phyloP scores from a whole-genome alignment of 2,797 vertebrate species.

The Numenius phaeopus region DNA sequence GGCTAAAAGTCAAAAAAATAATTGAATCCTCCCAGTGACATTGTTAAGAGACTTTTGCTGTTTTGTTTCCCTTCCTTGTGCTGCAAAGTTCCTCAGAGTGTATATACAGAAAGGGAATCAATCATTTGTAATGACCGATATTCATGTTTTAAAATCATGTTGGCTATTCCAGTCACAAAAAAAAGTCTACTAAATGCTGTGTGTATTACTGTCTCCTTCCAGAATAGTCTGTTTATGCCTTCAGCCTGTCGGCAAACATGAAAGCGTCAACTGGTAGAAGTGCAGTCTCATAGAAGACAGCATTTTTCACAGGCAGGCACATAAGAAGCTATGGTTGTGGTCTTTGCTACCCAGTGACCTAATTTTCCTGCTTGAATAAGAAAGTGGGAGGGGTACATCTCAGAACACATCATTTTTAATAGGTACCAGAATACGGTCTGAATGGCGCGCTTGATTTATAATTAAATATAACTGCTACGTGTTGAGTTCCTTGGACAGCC shows the following conservation, averaged over 20 bases:
- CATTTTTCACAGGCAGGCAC: neutral
- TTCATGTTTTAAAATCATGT: neutral
- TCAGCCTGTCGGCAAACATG: neutral
- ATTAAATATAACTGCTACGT: neutral
- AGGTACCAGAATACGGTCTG: neutral
- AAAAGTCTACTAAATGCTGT: neutral
- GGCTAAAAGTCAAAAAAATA: neutral
- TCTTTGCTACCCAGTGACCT: conserved; percentile 17
- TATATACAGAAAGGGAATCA: neutral
- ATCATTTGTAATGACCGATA: neutral
- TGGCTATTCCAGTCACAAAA: neutral
- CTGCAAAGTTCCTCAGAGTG: neutral
- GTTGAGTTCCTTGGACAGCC: neutral
- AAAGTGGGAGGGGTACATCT: neutral
- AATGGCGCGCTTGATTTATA: neutral
- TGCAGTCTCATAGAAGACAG: neutral
- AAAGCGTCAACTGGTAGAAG: neutral
- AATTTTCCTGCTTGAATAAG: neutral
- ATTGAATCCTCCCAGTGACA: neutral
- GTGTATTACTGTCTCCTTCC: neutral
- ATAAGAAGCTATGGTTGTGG: neutral
- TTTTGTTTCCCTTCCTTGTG: neutral
- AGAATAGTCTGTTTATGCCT: neutral
- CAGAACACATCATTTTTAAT: neutral
- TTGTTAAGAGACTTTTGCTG: neutral